Percentiles rank a stretch among this genome's conserved stretches.
Conservation (phyloP, 1,140 invertebrate species). For the Conus ventricosus region DNA sequence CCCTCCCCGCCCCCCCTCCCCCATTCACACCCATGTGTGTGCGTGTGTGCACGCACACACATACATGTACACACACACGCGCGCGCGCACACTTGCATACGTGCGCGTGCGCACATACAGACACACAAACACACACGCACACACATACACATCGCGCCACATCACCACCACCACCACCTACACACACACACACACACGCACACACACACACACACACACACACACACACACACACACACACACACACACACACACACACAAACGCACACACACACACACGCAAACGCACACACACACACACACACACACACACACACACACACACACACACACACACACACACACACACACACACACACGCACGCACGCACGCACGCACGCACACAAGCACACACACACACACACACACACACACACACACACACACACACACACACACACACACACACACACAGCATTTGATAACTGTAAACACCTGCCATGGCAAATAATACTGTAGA, state of each 20-base stretch:
- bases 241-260: not conserved
- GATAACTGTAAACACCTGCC: too few relatives aligned
- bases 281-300: not conserved
- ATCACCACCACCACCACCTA: too few relatives aligned
- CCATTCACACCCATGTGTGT: too few relatives aligned
- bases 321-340: not conserved
- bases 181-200: constrained; percentile 2
- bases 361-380: not conserved
- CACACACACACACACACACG: not conserved
- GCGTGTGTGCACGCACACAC: too few relatives aligned
- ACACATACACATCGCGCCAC: too few relatives aligned
- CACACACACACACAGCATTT: not conserved
- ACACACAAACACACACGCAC: not conserved
- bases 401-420: not conserved
- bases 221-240: not conserved
- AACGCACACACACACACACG: not conserved
- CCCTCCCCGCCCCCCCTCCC: not conserved
- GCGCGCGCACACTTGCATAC: too few relatives aligned
- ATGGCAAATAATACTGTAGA: too few relatives aligned
- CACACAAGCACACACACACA: constrained; percentile 7
- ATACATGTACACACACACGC: too few relatives aligned
- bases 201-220: constrained; percentile 5
- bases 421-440: not conserved
- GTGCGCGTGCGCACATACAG: too few relatives aligned
- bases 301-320: constrained; percentile 6